phyloP scores from a whole-genome alignment of 2,888 invertebrate species.

The Drosophila limbata region DNA sequence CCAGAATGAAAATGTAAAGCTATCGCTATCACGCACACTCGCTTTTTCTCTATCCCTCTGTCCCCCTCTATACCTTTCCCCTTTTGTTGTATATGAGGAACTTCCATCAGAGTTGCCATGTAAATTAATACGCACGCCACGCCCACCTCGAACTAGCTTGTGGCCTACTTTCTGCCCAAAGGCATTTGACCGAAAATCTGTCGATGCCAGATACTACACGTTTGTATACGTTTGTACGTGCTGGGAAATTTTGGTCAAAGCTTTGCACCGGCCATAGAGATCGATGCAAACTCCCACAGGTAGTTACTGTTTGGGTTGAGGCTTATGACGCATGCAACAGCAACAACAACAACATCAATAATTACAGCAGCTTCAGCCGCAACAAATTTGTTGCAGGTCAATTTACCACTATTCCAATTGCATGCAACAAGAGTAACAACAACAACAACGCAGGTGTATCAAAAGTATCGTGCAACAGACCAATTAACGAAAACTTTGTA shows the following conservation, averaged over 20 bases:
- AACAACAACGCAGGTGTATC: neutral
- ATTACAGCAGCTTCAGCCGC: constrained; percentile 19
- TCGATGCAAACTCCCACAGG: constrained; percentile 28
- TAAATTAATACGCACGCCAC: constrained; percentile 56
- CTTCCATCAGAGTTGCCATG: constrained; percentile 44
- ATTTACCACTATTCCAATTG: constrained; percentile 17
- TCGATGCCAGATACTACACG: constrained; percentile 27
- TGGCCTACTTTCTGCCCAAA: constrained; percentile 30
- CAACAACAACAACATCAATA: constrained; percentile 9
- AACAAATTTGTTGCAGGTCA: constrained; percentile 27
- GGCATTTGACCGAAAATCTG: constrained; percentile 54
- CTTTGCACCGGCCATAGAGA: neutral
- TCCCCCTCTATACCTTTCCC: neutral
- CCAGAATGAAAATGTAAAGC: constrained; percentile 61
- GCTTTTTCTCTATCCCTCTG: neutral
- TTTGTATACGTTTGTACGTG: constrained; percentile 7
- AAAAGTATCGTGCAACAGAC: constrained; percentile 34
- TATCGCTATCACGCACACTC: constrained; percentile 14
- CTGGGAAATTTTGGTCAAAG: constrained; percentile 16
- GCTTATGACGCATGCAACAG: constrained; percentile 13
- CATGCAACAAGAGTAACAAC: constrained; percentile 16
- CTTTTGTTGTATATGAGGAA: neutral
- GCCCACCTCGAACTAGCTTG: constrained; percentile 27
- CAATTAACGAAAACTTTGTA: constrained; percentile 41
- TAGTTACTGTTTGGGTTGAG: constrained; percentile 25